Conservation (phyloP, 2,113 vertebrate genomes). For the Mus spicilegus region DNA sequence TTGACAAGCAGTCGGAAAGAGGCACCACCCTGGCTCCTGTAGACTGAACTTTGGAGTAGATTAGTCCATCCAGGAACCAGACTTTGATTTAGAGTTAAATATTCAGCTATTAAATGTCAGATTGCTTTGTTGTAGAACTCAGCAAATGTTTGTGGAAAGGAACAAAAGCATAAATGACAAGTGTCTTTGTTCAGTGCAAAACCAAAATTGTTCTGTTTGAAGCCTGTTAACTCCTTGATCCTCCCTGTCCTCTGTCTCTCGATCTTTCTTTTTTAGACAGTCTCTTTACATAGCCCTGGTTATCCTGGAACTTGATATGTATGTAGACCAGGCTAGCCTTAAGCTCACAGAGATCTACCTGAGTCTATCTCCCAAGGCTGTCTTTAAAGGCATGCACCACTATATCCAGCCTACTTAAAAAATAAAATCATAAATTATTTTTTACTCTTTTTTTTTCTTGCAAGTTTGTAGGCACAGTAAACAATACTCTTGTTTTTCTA, state of each 20-base stretch:
- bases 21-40: constrained; percentile 55
- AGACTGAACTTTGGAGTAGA: constrained; percentile 58
- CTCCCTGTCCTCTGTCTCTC: background rate
- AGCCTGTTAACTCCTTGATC: constrained; percentile 20
- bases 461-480: constrained; percentile 24
- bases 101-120: constrained; percentile 16
- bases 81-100: constrained; percentile 4
- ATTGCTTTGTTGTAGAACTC: constrained; percentile 16
- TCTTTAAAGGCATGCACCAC: background rate
- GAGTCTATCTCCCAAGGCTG: background rate
- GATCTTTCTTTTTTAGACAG: background rate
- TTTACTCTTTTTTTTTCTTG: background rate
- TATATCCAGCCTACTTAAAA: too few species aligned
- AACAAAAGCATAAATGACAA: background rate
- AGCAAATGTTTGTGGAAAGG: constrained; percentile 30
- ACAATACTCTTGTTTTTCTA: constrained; percentile 43
- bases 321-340: background rate
- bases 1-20: constrained; percentile 6
- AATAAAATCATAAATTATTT: background rate
- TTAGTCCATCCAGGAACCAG: constrained; percentile 28
- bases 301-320: background rate
- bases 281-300: background rate
- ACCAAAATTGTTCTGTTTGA: constrained; percentile 27
- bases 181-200: background rate
- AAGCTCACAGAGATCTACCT: background rate